Percentiles rank a stretch among this genome's conserved stretches.
phyloP scores from a whole-genome alignment of 2,888 invertebrate species.

The Pandemis corylana region DNA sequence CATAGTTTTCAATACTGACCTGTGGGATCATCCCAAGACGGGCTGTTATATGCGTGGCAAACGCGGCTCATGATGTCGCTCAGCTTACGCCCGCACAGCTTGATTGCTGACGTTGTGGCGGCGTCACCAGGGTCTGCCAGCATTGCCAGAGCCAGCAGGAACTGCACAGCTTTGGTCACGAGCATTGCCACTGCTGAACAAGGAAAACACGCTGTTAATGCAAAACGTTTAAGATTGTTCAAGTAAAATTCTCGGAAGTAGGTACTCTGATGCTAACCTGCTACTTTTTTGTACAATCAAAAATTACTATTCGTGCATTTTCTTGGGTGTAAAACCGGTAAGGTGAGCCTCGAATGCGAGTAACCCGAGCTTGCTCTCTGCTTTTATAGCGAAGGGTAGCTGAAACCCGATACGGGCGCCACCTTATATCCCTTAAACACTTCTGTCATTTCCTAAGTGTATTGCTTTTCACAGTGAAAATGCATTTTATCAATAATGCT shows the following conservation, averaged over 20 bases:
- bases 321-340: slow-evolving; percentile 44
- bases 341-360: slow-evolving; percentile 62
- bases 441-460: slow-evolving; percentile 81
- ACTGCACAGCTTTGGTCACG: slow-evolving; percentile 62
- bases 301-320: neutral
- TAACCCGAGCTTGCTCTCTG: slow-evolving; percentile 68
- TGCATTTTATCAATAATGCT: slow-evolving; percentile 56
- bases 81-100: slow-evolving; percentile 75
- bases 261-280: neutral
- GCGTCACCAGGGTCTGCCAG: slow-evolving; percentile 60
- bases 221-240: neutral
- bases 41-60: slow-evolving; percentile 78
- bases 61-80: slow-evolving; percentile 76
- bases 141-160: slow-evolving; percentile 63
- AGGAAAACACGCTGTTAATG: slow-evolving; percentile 1
- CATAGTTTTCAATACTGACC: slow-evolving; percentile 18
- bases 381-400: slow-evolving; percentile 79
- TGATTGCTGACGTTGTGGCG: slow-evolving; percentile 65
- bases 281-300: neutral
- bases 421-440: slow-evolving; percentile 66
- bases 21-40: slow-evolving; percentile 66
- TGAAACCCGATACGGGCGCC: slow-evolving; percentile 72
- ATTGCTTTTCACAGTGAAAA: slow-evolving; percentile 62
- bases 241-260: neutral
- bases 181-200: slow-evolving; percentile 62